phyloP scores from a whole-genome alignment of 1,140 invertebrate species.

The Drosophila cardini region DNA sequence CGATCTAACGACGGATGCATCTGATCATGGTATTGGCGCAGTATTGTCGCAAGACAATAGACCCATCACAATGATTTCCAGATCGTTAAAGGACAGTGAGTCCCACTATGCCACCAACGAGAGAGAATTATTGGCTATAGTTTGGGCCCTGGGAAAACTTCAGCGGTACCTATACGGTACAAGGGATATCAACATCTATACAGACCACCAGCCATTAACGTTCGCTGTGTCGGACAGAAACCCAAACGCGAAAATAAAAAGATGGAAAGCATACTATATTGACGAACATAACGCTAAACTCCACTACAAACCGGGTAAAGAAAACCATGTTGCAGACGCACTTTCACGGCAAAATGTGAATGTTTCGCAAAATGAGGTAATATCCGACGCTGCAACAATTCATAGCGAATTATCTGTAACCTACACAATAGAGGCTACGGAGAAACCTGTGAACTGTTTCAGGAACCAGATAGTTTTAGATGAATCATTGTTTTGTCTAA shows the following conservation, averaged over 20 bases:
- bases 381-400: no score
- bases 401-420: no score
- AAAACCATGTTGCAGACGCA: not conserved
- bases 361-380: no score
- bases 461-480: no score
- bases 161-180: not conserved
- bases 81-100: not conserved
- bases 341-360: no score
- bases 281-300: slow-evolving; percentile 11
- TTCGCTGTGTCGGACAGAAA: slow-evolving; percentile 24
- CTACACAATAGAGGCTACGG: no score
- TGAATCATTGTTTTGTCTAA: no score
- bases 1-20: no score
- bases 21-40: no score
- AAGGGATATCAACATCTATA: not conserved
- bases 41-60: no score
- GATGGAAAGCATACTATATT: slow-evolving; percentile 22
- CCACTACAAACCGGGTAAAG: not conserved
- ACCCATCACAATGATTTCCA: no score
- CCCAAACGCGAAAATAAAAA: slow-evolving; percentile 24
- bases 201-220: slow-evolving; percentile 13
- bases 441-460: no score
- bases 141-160: not conserved
- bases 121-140: not conserved
- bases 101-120: not conserved